These are phyloP conservation scores for Stegana nigrithorax DNA, from an alignment of 2,888 invertebrate species.

Conservation along the genomic window DNA sequence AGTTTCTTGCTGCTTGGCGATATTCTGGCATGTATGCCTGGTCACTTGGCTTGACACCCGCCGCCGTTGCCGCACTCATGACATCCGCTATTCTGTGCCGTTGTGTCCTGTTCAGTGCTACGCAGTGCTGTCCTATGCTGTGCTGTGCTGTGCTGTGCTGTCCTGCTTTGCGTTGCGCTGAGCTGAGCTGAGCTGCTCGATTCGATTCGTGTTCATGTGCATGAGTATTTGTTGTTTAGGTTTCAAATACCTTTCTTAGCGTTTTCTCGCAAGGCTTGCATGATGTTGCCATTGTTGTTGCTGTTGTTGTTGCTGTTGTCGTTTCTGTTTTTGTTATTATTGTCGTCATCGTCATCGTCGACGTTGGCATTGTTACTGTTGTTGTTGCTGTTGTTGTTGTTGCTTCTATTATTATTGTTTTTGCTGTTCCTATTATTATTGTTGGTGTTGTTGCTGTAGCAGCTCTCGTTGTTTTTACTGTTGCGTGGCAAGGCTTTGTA, in stretches of 20 bases:
- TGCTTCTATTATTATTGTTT: slow-evolving; percentile 18
- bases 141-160: not conserved
- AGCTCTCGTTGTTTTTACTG: slow-evolving; percentile 18
- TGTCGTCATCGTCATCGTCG: no score
- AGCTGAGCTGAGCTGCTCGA: no score
- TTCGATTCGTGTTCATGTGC: slow-evolving; percentile 2
- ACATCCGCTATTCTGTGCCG: not conserved
- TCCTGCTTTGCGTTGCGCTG: no score
- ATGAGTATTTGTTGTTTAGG: slow-evolving; percentile 4
- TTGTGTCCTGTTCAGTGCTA: no score
- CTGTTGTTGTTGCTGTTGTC: slow-evolving; percentile 31
- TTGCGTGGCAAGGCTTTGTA: not conserved
- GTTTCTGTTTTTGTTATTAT: no score
- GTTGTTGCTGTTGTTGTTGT: slow-evolving; percentile 36
- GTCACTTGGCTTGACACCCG: no score
- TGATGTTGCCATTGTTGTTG: no score
- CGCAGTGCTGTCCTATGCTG: no score
- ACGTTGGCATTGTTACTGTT: slow-evolving; percentile 35
- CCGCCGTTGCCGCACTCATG: no score
- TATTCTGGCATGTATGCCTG: not conserved
- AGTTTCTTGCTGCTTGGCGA: slow-evolving; percentile 7
- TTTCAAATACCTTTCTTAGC: slow-evolving; percentile 47
- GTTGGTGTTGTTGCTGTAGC: slow-evolving; percentile 35
- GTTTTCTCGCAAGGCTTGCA: slow-evolving; percentile 39
- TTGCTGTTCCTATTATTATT: slow-evolving; percentile 14